Base-by-base conservation (phyloP, 2,113 vertebrate species). In the Apteryx owenii region DNA sequence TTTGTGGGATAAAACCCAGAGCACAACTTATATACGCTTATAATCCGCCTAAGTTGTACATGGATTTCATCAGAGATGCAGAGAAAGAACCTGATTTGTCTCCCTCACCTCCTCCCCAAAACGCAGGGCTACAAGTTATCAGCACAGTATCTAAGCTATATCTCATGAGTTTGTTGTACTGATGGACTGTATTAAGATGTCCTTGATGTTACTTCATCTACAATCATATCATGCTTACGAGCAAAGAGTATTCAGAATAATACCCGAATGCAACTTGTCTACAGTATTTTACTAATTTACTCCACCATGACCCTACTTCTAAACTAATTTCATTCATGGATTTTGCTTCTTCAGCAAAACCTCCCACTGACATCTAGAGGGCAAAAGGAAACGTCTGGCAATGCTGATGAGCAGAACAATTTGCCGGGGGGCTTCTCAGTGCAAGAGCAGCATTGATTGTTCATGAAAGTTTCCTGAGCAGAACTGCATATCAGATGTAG, bases 221-320 rank as follows among this genome's bases (percentile, higher is more conserved):
- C 5, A 50, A 28, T 17, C 53, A 29, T 1, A 31, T 23, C 9
- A 4, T 3, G 29, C 58, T 5, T 4, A 15, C 0, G 2, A 65
- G 42, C 29, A 46, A 69, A 21, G 12, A 46, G 23, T 2, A 66
- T 31, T 72, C 54, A 36, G 20, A 69, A 53, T 64, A 69, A 13
- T 22, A 68, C 36, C 42, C 29, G 46, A 36, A 25, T n/a, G 42
- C 54, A 51, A 13, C 50, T 68, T 1, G 0, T 28, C 81, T 29
- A 48, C 9, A 31, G 20, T 0, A 2, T 31, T 46, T 80, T 26
- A n/a, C 40, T 51, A 9, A 53, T 69, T 65, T 51, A 69, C 36
- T 78, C 60, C 22, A 62, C 20, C 15, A 16, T 9, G 18, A 53
- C 70, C 36, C 70, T 69, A 15, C 31, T 50, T 36, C 38, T 46